Evolutionary conservation across 2,797 vertebrate species (phyloP), one percentile per base, ranked within the genome.

Genomic region (Crocodylus rhombifer): DNA sequence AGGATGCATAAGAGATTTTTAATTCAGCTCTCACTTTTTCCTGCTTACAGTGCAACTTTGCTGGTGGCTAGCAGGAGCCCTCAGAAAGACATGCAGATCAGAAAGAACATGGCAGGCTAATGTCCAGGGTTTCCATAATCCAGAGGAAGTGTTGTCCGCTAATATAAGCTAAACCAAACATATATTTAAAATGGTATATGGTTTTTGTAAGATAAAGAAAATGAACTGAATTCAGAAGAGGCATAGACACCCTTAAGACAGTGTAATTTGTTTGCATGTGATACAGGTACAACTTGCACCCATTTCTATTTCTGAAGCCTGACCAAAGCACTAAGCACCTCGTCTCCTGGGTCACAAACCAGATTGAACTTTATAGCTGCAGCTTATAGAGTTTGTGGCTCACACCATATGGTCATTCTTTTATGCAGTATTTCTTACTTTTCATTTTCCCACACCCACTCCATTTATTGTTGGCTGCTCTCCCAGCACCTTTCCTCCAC

Each of bases 371-470:
- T 95, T 88, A 86, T 92, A 87, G 78, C 71, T 92, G 79, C 77
- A 91, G 87, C 95, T 97, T 96, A 57, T 28, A 91, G 23, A 86
- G 94, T 90, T 97, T 95, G 94, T 97, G 97, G 97, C 97, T 97
- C 91, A 93, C 95, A 96, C 93, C 97, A 97, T 97, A 97, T 97
- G 98, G 96, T 94, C 93, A 96, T 95, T 96, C 92, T 96, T 97
- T 97, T 95, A 90, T 96, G 94, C 91, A 95, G 93, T 86, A 96
- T 97, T 96, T 91, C 90, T 97, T 97, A 89, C 95, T 97, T 97
- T 97, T 95, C 91, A 20, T 97, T 98, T 98, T 97, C 97, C 95
- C 97, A 98, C 97, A 97, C 97, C 97, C 97, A 98, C 96, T 97
- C 91, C 94, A 96, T 97, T 97, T 97, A 93, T 89, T 95, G 87